Base-by-base conservation (phyloP, 2,888 invertebrate species). In the Platycheirus rosarum region DNA sequence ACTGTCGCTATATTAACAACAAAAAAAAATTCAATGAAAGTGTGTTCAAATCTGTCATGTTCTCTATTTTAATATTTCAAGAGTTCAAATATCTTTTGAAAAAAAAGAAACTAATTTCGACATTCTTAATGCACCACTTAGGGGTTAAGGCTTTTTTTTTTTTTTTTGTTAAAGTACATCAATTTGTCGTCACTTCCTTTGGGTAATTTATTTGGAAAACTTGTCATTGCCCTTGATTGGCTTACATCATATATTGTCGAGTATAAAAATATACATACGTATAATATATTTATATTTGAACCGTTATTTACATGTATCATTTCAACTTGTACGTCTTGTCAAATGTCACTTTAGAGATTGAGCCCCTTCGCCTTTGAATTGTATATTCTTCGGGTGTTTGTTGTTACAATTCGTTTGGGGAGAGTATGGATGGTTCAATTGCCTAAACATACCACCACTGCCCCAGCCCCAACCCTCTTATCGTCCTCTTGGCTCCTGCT, bases 291-390 rank as follows among this genome's bases (percentile, higher is more conserved):
- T 32, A 32, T 32, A 32, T 32, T 44, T 8, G 9, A 4, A 40
- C n/a, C 26, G 14, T 32, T 0, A 20, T 37, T 26, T 16, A 26
- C 16, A 40, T 57, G 49, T 51, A 29, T 4, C 49, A 32, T 32
- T 7, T 26, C 18, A 18, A 11, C 32, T n/a, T 53, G 55, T 26
- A 23, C 62, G 48, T 32, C 69, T 76, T 76, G 69, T 76, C 76
- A 76, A 76, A 76, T 76, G 76, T 76, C 76, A 76, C 63, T 76
- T 76, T 69, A 76, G 63, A 32, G 69, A 76, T 63, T 48, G 49
- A 55, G 55, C 63, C 69, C 76, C 35, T 40, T 9, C 11, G 20
- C 4, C 53, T 51, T 46, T 53, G 68, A 62, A 48, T 32, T 55
- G 37, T 60, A 68, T 68, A 51, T 68, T 69, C 3, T 40, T 13